Percentiles rank a stretch among this genome's conserved stretches.
Conservation (phyloP, 2,113 vertebrate species). For the human (Homo sapiens) region GRCh38 chr5:127958501-127959000, state of each 20-base stretch:
- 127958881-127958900: conserved; percentile 4
- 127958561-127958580: conserved; percentile 58
- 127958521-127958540: conserved; percentile 26
- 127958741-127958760: conserved; percentile 76
- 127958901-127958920: not conserved
- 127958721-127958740: conserved; percentile 69
- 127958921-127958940: not conserved
- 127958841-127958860: conserved; percentile 50
- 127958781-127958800: conserved; percentile 67
- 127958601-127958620: conserved; percentile 53
- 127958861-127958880: conserved; percentile 50
- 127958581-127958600: conserved; percentile 45
- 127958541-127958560: conserved; percentile 68
- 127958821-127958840: conserved; percentile 68
- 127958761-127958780: conserved; percentile 75
- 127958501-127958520: not conserved
- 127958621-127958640: conserved; percentile 69
- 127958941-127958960: not conserved
- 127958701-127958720: conserved; percentile 69
- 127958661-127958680: conserved; percentile 72
- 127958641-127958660: conserved; percentile 76
- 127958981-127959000: not conserved
- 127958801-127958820: conserved; percentile 68
- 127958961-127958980: conserved; percentile 25
- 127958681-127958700: conserved; percentile 75